A percentile compares a stretch with the other conserved stretches of the same genome.
Conservation (phyloP, 2,113 vertebrate species). For the Pangasianodon hypophthalmus region DNA sequence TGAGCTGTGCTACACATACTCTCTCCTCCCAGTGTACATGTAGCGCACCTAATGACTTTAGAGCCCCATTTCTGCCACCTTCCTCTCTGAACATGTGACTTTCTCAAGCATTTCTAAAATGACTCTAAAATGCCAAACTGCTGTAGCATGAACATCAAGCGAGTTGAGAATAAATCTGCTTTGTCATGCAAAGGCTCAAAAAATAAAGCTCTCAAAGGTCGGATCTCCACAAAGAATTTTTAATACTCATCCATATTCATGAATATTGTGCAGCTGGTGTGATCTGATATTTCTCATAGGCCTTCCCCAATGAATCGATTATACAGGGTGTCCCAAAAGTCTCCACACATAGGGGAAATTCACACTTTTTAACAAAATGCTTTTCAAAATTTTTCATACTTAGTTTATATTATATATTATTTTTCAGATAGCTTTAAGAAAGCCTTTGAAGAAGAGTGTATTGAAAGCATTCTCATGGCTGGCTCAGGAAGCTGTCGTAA, state of each 20-base stretch:
- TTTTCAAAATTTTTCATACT: no score
- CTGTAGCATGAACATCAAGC: conserved; percentile 64
- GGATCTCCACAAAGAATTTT: conserved; percentile 64
- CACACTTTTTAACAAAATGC: no score
- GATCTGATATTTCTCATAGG: conserved; percentile 63
- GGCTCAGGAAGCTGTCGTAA: no score
- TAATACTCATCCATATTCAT: conserved; percentile 75
- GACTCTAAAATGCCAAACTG: conserved; percentile 52
- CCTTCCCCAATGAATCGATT: background rate
- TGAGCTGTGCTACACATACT: conserved; percentile 19
- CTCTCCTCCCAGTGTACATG: conserved; percentile 41
- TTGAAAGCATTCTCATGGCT: no score
- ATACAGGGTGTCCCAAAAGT: no score
- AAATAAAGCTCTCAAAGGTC: conserved; percentile 68
- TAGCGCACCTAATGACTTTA: conserved; percentile 59
- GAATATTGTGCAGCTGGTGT: conserved; percentile 66
- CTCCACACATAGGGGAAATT: no score
- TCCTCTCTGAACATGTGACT: conserved; percentile 51
- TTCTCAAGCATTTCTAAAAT: conserved; percentile 60
- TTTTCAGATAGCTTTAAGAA: no score
- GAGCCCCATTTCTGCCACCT: conserved; percentile 46
- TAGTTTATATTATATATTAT: no score
- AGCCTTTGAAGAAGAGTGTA: no score
- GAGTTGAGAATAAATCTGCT: conserved; percentile 69
- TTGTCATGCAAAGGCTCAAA: conserved; percentile 62